Evolutionary conservation across 37 sponge, comb jelly and placozoan genomes (phyloP), one percentile per base, ranked within the genome.

Genomic region (Cliona cf. orientalis): DNA sequence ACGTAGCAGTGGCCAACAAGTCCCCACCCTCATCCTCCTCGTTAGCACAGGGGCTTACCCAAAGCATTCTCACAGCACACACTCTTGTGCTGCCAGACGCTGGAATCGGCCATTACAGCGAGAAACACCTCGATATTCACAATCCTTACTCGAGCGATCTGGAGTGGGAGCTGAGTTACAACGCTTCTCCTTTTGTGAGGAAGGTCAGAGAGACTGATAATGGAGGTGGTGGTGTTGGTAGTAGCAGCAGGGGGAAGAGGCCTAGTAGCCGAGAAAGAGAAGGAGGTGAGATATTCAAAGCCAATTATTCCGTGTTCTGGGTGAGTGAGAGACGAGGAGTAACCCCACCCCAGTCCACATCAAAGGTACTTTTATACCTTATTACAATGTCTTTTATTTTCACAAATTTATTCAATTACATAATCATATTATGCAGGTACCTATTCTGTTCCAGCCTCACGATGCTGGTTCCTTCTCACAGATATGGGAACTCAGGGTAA

Each of bases 401-500:
- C 65, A 29, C 26, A 29, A n/a, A 17, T 19, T 36, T 14, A n/a
- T 40, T 9, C 35, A 26, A 0, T 25, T 12, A n/a, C 35, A 9
- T 46, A 2, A 36, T 9, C 12, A 9, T 71, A 41, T 83, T 0
- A 61, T 72, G 33, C 31, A 89, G 90, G 80, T 89, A 1, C 35
- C 40, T 9, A 80, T 79, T 19, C 66, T 42, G 9, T 89, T 89
- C 61, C 84, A 79, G 41, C 90, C 90, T 26, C 53, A 68, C 22
- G 45, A 73, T 64, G 41, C n/a, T 0, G 90, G 90, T 7, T 67
- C 49, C 3, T 89, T 71, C 78, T 69, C 79, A 21, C 90, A 89
- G 80, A 68, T 73, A 46, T 89, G 90, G 90, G 74, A 78, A 36
- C 60, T 89, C 2, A 37, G 59, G 70, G 76, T 88, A 38, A 39